phyloP scores from a whole-genome alignment of 2,797 vertebrate genomes.

The Euphonia xanthogaster region DNA sequence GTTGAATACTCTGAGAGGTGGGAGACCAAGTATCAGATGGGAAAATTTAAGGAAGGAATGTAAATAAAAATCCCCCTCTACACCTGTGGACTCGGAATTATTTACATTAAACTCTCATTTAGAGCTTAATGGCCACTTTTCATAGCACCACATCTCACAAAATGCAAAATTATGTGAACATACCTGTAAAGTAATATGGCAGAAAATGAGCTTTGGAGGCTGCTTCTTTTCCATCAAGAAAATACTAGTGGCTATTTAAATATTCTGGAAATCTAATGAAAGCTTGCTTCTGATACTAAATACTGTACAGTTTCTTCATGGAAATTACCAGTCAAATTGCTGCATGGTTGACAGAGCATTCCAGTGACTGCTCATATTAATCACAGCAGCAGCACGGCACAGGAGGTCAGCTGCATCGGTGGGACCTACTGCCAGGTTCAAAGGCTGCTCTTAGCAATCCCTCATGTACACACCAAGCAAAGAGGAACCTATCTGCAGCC shows the following conservation, averaged over 20 bases:
- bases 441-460: neutral
- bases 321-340: neutral
- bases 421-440: neutral
- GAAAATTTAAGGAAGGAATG: neutral
- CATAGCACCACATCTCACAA: neutral
- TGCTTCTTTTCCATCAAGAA: neutral
- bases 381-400: neutral
- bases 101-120: constrained; percentile 5
- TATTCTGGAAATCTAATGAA: neutral
- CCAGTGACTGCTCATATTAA: neutral
- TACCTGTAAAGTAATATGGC: neutral
- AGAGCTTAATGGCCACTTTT: neutral
- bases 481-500: neutral
- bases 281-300: neutral
- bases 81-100: neutral
- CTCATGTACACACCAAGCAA: neutral
- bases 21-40: neutral
- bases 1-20: neutral
- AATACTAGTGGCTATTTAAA: neutral
- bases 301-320: neutral
- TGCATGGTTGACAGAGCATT: neutral
- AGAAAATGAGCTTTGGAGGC: neutral
- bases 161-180: neutral
- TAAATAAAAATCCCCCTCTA: neutral
- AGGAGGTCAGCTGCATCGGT: neutral